These are phyloP conservation scores for Catocala nupta DNA, from an alignment of 2,888 invertebrate genomes.

Conservation along the genomic window DNA sequence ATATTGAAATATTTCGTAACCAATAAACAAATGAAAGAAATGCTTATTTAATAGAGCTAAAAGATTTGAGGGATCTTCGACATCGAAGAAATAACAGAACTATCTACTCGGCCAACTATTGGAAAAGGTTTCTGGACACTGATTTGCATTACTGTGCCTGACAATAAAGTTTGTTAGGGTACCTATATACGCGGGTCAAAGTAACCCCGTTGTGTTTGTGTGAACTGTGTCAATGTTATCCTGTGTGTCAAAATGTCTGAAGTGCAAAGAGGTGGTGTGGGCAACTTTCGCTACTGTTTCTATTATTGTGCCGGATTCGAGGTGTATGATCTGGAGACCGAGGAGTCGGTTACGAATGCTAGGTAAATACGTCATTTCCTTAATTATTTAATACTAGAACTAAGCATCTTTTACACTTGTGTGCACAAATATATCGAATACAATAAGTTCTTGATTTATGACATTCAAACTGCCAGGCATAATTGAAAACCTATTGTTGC, in stretches of 20 bases:
- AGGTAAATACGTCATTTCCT: constrained; percentile 51
- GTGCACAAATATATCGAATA: too few species aligned
- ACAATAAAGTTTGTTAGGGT: background rate
- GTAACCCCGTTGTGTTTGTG: background rate
- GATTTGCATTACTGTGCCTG: background rate
- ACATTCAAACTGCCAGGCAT: too few species aligned
- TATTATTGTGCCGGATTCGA: constrained; percentile 82
- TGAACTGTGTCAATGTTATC: constrained; percentile 67
- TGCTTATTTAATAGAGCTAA: too few species aligned
- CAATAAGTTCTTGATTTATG: too few species aligned
- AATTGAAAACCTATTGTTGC: too few species aligned
- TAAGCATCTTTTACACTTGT: too few species aligned
- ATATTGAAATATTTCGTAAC: too few species aligned
- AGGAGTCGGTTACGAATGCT: constrained; percentile 55
- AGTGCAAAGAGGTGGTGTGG: constrained; percentile 73
- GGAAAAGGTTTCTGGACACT: background rate
- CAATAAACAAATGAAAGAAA: too few species aligned
- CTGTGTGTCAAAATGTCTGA: constrained; percentile 60
- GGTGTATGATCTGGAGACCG: constrained; percentile 79
- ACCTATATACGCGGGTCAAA: background rate
- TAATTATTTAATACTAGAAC: too few species aligned
- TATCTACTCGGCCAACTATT: too few species aligned
- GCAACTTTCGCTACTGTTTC: constrained; percentile 74
- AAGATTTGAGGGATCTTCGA: too few species aligned
- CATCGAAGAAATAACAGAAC: too few species aligned